These are phyloP conservation scores for Phallusia fumigata DNA, from an alignment of 23 tunicate genomes.

Conservation along the genomic window DNA sequence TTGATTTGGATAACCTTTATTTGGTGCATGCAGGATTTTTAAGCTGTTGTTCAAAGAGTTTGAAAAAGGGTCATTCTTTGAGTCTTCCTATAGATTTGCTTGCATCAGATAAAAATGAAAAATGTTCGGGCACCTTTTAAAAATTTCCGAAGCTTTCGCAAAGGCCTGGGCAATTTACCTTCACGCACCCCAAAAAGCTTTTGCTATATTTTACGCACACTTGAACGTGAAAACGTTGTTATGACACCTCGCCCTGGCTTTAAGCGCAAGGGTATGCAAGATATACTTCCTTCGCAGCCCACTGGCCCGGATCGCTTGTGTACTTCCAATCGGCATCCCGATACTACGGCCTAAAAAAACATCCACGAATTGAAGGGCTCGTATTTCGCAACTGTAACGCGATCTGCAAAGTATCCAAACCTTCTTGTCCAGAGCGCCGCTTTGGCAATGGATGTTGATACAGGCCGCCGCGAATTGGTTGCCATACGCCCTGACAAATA, in stretches of 20 bases:
- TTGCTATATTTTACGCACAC: background rate
- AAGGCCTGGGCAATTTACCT: no score
- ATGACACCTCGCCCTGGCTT: background rate
- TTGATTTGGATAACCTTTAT: no score
- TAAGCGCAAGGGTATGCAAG: slow-evolving; percentile 1
- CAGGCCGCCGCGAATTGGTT: background rate
- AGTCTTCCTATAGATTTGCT: no score
- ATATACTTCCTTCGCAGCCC: slow-evolving; percentile 8
- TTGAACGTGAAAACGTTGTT: slow-evolving; percentile 5
- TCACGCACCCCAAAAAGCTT: background rate
- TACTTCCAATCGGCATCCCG: background rate
- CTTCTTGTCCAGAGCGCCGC: background rate
- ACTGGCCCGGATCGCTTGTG: background rate
- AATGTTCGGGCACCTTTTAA: no score
- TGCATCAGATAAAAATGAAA: no score
- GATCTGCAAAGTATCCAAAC: background rate
- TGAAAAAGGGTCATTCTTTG: no score
- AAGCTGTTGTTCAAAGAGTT: no score
- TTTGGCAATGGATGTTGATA: slow-evolving; percentile 5
- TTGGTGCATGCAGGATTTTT: no score
- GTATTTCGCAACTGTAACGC: background rate
- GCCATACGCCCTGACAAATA: slow-evolving; percentile 1
- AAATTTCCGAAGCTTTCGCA: no score
- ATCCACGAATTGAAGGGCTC: background rate
- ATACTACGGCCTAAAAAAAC: background rate